These are phyloP conservation scores for Agraylea sexmaculata DNA, from an alignment of 1,140 invertebrate species.

Conservation along the genomic window DNA sequence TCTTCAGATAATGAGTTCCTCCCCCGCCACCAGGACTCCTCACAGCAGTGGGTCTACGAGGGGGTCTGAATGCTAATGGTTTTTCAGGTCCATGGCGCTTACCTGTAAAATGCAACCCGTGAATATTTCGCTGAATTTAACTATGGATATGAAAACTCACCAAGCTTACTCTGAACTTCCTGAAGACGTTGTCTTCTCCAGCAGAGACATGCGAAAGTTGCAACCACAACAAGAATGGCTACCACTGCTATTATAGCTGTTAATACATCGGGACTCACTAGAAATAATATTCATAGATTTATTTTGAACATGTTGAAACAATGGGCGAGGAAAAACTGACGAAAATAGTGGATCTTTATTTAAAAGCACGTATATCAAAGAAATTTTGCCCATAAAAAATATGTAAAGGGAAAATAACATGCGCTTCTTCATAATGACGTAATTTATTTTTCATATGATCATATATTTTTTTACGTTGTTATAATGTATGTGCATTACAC, in stretches of 20 bases:
- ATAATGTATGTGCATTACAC: too few relatives aligned
- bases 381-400: too few relatives aligned
- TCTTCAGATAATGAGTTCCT: constrained; percentile 72
- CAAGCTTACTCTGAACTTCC: constrained; percentile 14
- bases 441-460: too few relatives aligned
- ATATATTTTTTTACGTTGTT: too few relatives aligned
- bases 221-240: constrained; percentile 10
- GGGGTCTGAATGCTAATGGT: constrained; percentile 45
- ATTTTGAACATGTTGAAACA: too few relatives aligned
- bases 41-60: constrained; percentile 44
- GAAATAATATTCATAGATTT: too few relatives aligned
- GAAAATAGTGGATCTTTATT: too few relatives aligned
- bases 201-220: constrained; percentile 12
- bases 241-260: constrained; percentile 12
- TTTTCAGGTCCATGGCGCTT: constrained; percentile 35
- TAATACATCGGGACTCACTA: constrained; percentile 14
- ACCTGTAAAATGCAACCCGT: constrained; percentile 13
- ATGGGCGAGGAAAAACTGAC: too few relatives aligned
- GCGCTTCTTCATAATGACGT: too few relatives aligned
- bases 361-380: too few relatives aligned
- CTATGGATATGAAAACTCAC: constrained; percentile 7
- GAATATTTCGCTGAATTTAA: neutral
- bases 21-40: constrained; percentile 46
- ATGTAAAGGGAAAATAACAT: too few relatives aligned
- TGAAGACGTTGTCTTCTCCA: constrained; percentile 8